Evolutionary conservation across 1,140 invertebrate species (phyloP).

Genomic region (Dolichoris vasculosae): DNA sequence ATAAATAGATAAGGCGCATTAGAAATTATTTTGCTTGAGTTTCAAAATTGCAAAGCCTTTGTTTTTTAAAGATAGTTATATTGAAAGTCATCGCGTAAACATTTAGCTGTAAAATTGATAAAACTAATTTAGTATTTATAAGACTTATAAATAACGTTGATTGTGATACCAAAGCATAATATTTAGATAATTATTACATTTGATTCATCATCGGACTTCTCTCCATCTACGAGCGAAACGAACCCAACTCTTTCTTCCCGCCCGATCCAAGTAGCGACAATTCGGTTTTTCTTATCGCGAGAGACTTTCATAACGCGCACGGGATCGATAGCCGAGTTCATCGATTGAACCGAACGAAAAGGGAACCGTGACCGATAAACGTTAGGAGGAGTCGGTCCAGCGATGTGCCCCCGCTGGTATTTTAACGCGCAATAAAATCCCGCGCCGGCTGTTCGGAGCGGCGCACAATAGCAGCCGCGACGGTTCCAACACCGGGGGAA

Average conservation of each 20-base stretch:
- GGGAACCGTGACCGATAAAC: background rate
- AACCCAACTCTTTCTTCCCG: too few species aligned
- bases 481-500: background rate
- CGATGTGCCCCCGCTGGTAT: background rate
- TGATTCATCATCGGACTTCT: too few species aligned
- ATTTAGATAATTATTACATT: background rate
- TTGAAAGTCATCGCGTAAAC: background rate
- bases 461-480: background rate
- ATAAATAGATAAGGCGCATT: background rate
- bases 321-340: background rate
- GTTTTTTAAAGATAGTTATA: background rate
- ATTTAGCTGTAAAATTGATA: background rate
- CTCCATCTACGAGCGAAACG: too few species aligned
- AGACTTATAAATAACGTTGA: background rate
- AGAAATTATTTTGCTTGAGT: background rate
- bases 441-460: background rate
- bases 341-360: background rate
- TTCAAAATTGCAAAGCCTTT: background rate
- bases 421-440: slow-evolving; percentile 37
- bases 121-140: background rate
- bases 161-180: background rate
- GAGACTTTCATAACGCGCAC: too few species aligned
- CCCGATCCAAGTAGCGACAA: background rate
- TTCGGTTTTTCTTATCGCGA: background rate
- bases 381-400: background rate